Base-by-base conservation (phyloP, 2,888 invertebrate genomes). In the Mongoloraphidia duomilia region DNA sequence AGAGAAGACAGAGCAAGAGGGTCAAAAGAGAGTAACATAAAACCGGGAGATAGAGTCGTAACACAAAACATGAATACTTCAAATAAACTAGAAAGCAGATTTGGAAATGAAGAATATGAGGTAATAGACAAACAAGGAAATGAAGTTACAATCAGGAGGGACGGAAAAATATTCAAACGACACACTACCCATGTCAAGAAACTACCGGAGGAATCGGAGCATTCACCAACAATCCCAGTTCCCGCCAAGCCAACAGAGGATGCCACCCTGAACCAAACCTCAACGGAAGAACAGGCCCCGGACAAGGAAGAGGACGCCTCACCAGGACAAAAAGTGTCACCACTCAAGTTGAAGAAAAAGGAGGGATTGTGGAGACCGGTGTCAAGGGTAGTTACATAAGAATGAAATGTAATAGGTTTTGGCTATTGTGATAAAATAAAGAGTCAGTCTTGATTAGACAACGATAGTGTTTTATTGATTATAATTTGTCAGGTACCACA, bases 301-400 rank as follows among this genome's bases (percentile, higher is more conserved):
- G 47, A 17, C 11, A 41, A 37, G 8, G 34, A 35, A 34, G 34
- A 36, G 43, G 17, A 35, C 26, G 47, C 37, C 9, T 9, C 14
- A 14, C 34, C 43, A 12, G 14, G 10, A 42, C 43, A 37, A 12
- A 50, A 5, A 26, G 42, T 50, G 8, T 34, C 17, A n/a, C 50
- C 47, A 34, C n/a, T 42, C 35, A 50, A 47, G 43, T 34, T 50
- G 34, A 41, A 48, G 44, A 50, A 50, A 33, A 38, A 40, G 37
- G 47, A 37, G 39, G 50, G 47, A 33, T 33, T 50, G 50, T 50
- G 50, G 50, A 41, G 47, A n/a, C n/a, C n/a, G n/a, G n/a, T n/a
- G n/a, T n/a, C n/a, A n/a, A n/a, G n/a, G n/a, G n/a, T n/a, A n/a
- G n/a, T n/a, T n/a, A n/a, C n/a, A n/a, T n/a, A n/a, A n/a, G n/a